Percentiles rank a stretch among this genome's conserved stretches.
These are phyloP conservation scores for Selene dorsalis DNA, from an alignment of 2,797 vertebrate genomes.

Conservation along the genomic window DNA sequence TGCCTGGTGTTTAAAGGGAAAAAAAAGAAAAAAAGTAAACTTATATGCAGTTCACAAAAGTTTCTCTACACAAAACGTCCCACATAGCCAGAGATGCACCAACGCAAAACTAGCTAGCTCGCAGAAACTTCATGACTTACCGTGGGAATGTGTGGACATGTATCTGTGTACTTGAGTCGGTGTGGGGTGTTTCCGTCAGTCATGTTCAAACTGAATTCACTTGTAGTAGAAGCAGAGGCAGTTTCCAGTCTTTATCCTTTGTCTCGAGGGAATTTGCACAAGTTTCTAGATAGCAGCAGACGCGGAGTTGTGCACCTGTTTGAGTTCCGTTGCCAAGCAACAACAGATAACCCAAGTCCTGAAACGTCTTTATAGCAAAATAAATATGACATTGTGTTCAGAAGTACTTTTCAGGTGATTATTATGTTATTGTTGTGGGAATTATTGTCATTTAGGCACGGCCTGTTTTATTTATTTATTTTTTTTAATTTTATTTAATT, in stretches of 20 bases:
- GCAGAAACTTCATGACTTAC: constrained; percentile 46
- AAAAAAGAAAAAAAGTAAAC: background rate
- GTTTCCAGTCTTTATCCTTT: background rate
- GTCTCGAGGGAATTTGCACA: background rate
- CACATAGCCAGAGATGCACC: background rate
- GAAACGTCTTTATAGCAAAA: background rate
- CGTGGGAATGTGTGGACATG: constrained; percentile 37
- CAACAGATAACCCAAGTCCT: background rate
- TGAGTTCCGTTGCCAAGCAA: constrained; percentile 63
- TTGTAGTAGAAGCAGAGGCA: background rate
- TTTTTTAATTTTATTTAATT: too few relatives aligned
- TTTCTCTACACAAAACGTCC: background rate
- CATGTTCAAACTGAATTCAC: constrained; percentile 41
- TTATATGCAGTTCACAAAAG: background rate
- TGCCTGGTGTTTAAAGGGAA: constrained; percentile 76
- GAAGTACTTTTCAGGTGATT: background rate
- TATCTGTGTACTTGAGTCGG: constrained; percentile 32
- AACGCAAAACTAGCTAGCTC: background rate
- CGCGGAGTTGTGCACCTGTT: background rate
- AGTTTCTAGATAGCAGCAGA: background rate
- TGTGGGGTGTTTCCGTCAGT: constrained; percentile 7
- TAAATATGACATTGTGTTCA: background rate
- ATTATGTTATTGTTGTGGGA: background rate
- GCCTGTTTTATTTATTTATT: background rate
- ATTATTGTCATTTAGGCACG: background rate